Base-by-base conservation (phyloP, 2,113 vertebrate genomes). In the Halichoeres trimaculatus region DNA sequence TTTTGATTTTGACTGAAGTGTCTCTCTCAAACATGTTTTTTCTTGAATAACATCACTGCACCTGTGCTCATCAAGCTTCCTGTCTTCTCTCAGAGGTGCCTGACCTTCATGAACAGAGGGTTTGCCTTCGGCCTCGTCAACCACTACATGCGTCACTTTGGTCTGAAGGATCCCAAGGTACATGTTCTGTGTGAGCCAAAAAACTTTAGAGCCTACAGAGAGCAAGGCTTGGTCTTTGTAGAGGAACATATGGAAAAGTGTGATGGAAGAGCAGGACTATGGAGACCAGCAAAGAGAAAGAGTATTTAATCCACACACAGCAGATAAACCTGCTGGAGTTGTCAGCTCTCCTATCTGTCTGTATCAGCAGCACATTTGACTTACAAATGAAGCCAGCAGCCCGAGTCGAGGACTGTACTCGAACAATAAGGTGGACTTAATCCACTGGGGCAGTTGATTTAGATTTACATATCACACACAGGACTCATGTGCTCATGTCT, bases 31-130 rank as follows among this genome's bases (percentile, higher is more conserved):
- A 45, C 2, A 19, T 45, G 43, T 45, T 40, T 14, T n/a, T 17
- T 45, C 17, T 19, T 14, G 14, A 9, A 8, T 35, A 2, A 13
- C 14, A 8, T 34, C 10, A 2, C 1, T 5, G 5, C 10, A 13
- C 9, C 8, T 24, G 43, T 5, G 5, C 43, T 78, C n/a, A 76
- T 22, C 30, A 0, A 1, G 0, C 22, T 70, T 22, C 67, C 36
- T 62, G 11, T 70, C 24, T n/a, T n/a, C n/a, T n/a, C 50, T 35
- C 91, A 99, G 98, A 95, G 96, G 64, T 98, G 96, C 70, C 92
- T 99, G 85, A 98, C 97, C 0, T 91, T 99, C 84, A 99, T 99
- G 97, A 97, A 99, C 90, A 94, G 98, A 90, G 96, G 98, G 65
- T 99, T 97, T 80, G 94, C 95, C 74, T 99, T 99, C 76, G 94